These are phyloP conservation scores for Dendrophyllia cribrosa DNA, from an alignment of 64 coral and sea anemone genomes.

Conservation along the genomic window DNA sequence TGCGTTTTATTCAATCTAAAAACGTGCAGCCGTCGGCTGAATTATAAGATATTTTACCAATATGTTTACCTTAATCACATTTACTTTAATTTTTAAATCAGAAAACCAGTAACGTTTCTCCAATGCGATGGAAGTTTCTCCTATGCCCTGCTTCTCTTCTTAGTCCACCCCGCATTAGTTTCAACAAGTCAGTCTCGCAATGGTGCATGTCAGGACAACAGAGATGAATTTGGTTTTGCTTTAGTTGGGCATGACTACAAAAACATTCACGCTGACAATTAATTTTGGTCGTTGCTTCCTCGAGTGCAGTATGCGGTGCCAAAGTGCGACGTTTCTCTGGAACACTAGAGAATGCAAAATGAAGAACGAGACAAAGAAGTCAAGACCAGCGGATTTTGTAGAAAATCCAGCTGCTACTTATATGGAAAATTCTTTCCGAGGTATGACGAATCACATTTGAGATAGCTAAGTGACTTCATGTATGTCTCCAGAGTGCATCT, in stretches of 20 bases:
- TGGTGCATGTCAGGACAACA: neutral
- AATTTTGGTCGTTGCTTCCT: slow-evolving; percentile 14
- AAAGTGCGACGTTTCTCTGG: slow-evolving; percentile 26
- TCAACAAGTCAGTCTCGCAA: neutral
- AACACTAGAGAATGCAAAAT: neutral
- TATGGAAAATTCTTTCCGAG: slow-evolving; percentile 16
- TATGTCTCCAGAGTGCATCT: too few species aligned
- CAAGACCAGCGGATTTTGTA: neutral
- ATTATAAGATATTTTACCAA: too few species aligned
- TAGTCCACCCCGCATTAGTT: neutral
- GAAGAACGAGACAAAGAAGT: slow-evolving; percentile 8
- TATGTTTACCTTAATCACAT: too few species aligned
- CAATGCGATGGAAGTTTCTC: neutral
- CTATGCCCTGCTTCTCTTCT: neutral
- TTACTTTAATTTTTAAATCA: too few species aligned
- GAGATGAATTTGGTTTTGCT: slow-evolving; percentile 21
- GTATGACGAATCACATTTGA: neutral
- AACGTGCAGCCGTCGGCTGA: too few species aligned
- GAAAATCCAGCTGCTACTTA: slow-evolving; percentile 13
- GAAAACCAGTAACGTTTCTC: too few species aligned
- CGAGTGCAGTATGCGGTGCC: neutral
- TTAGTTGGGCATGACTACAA: slow-evolving; percentile 21
- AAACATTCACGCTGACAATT: neutral
- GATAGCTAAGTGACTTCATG: too few species aligned
- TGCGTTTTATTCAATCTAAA: too few species aligned